Base-by-base conservation (phyloP, 2,888 invertebrate genomes). In the Creontiades dilutus region DNA sequence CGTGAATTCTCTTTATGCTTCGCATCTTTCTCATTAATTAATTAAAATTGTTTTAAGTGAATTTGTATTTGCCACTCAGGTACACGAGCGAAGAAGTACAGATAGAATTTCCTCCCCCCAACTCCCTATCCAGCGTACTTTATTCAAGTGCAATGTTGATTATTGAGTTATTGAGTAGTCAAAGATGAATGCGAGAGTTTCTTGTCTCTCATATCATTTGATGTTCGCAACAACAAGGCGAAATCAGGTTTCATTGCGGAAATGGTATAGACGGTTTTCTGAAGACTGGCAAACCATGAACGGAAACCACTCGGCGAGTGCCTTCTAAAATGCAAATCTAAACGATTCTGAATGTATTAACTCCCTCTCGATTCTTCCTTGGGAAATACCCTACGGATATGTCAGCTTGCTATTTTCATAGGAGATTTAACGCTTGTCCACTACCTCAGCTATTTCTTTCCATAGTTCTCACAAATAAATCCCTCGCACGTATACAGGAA, bases 321-420 rank as follows among this genome's bases (percentile, higher is more conserved):
- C 11, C 0, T 19, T 27, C 19, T n/a, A 68, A 68, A 68, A 68
- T 68, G 68, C 68, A 68, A 68, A 23, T 68, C 23, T 12, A 68
- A 68, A 23, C 68, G 68, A 19, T 23, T 12, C 68, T 68, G 68
- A 68, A 23, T 68, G 68, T 23, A 68, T 68, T 19, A 19, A 9
- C 61, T 68, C 19, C 23, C 13, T 23, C 23, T 23, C 68, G 68
- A 68, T 68, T 68, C 27, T 68, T 19, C 68, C 68, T 68, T 68
- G 68, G 68, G 68, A 68, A 68, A 68, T 12, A 23, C 3, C 9
- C 23, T 12, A 23, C 23, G 68, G 68, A 68, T 23, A 68, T 68
- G 27, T 19, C 27, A 68, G 9, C n/a, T 27, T 23, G 68, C 68
- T 19, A 68, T 68, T 68, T 68, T 68, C 23, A 12, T 13, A 11